Conservation (phyloP, 1,140 invertebrate genomes). For the Delia radicum region DNA sequence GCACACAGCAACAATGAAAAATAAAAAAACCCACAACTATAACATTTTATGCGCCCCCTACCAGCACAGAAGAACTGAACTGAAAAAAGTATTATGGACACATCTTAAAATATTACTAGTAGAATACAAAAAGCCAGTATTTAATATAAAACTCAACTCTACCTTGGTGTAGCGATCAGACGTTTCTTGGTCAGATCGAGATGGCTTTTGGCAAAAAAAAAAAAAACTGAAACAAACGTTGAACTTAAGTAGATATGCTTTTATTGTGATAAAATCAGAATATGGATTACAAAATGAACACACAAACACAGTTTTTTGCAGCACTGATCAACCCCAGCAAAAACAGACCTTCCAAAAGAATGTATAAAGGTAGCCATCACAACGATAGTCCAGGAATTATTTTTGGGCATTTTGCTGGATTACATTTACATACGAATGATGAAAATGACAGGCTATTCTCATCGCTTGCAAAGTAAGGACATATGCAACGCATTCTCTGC, state of each 20-base stretch:
- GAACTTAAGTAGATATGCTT: neutral
- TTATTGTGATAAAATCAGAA: slow-evolving; percentile 28
- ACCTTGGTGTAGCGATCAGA: neutral
- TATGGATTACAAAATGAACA: slow-evolving; percentile 32
- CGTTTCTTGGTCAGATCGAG: slow-evolving; percentile 8
- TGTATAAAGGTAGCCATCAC: too few species aligned
- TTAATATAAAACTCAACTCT: slow-evolving; percentile 1
- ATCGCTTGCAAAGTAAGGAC: too few species aligned
- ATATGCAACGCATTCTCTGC: too few species aligned
- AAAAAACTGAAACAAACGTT: neutral
- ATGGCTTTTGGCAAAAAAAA: slow-evolving; percentile 16
- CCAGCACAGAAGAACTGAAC: neutral
- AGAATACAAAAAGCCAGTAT: neutral
- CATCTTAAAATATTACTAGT: neutral
- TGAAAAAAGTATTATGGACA: slow-evolving; percentile 3
- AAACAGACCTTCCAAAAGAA: too few species aligned
- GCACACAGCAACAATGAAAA: neutral
- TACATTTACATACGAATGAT: too few species aligned
- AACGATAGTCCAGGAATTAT: too few species aligned
- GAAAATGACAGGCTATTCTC: too few species aligned
- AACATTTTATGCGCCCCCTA: slow-evolving; percentile 20
- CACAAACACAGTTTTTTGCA: neutral
- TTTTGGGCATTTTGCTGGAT: too few species aligned
- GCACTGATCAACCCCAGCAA: too few species aligned
- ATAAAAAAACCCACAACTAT: neutral